Conservation (phyloP, 2,888 invertebrate species). For the Ligdia adustata region DNA sequence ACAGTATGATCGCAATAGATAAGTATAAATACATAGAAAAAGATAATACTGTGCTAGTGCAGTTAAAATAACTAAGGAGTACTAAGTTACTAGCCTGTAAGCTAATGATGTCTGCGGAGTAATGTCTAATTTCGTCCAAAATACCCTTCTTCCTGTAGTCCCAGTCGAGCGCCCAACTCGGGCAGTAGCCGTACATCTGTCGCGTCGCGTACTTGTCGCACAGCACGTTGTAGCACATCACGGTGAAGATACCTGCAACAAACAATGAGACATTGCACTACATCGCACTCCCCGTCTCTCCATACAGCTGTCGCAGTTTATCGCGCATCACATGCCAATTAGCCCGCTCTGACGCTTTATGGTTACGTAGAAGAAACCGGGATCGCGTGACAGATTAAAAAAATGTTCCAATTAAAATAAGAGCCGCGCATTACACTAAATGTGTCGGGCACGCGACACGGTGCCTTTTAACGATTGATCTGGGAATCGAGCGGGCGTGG, state of each 20-base stretch:
- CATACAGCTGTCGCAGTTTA: conserved; percentile 48
- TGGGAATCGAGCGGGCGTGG: conserved; percentile 32
- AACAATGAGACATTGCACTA: conserved; percentile 3
- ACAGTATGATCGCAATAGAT: conserved; percentile 25
- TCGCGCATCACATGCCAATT: conserved; percentile 57
- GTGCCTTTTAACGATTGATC: no score
- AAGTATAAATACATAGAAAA: conserved; percentile 23
- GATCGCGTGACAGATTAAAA: conserved; percentile 62
- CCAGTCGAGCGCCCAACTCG: conserved; percentile 99
- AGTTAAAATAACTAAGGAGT: conserved; percentile 39
- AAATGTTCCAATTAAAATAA: conserved; percentile 67
- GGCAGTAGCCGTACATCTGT: conserved; percentile 99
- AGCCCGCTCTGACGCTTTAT: conserved; percentile 54
- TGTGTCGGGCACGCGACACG: conserved; percentile 64
- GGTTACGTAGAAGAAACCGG: conserved; percentile 39
- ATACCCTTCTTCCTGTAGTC: conserved; percentile 99
- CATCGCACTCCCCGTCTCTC: conserved; percentile 35
- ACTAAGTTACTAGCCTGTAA: conserved; percentile 76
- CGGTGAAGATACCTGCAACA: conserved; percentile 95
- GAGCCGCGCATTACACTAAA: conserved; percentile 59
- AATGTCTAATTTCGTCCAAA: conserved; percentile 97
- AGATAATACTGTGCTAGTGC: conserved; percentile 37
- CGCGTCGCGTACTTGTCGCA: conserved; percentile 99
- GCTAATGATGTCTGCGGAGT: conserved; percentile 98
- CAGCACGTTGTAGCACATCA: conserved; percentile 99